Conservation (phyloP, 2,797 vertebrate genomes). For the Bovichtus diacanthus region DNA sequence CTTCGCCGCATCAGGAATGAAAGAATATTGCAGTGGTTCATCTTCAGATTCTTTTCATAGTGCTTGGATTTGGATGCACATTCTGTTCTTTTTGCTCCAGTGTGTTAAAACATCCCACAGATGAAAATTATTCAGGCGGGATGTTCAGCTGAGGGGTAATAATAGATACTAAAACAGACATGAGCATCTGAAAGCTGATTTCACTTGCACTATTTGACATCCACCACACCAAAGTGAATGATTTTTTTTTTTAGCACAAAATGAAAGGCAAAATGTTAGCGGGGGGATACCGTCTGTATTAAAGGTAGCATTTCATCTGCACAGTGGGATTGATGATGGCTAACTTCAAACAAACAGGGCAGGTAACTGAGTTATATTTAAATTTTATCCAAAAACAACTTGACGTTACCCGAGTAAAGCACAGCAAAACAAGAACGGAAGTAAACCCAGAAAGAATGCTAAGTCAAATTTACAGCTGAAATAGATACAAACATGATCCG, state of each 20-base stretch:
- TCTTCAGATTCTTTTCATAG: constrained; percentile 52
- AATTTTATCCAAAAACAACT: background rate
- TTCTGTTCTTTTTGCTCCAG: constrained; percentile 53
- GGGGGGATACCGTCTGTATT: background rate
- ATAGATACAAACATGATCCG: background rate
- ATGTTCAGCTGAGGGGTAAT: constrained; percentile 55
- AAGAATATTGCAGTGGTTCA: constrained; percentile 45
- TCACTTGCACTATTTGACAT: constrained; percentile 23
- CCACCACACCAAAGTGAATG: constrained; percentile 10
- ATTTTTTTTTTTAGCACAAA: constrained; percentile 37
- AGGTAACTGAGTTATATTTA: background rate
- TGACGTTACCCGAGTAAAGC: background rate
- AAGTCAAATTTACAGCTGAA: background rate
- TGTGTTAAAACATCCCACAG: constrained; percentile 54
- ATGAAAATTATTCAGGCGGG: constrained; percentile 52
- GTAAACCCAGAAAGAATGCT: background rate
- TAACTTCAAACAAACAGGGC: background rate
- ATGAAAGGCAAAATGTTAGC: constrained; percentile 31
- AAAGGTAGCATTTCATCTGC: background rate
- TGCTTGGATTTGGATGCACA: constrained; percentile 51
- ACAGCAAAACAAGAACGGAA: background rate
- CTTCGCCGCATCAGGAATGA: constrained; percentile 41
- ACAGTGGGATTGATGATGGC: background rate
- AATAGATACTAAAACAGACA: constrained; percentile 39
- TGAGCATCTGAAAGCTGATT: constrained; percentile 25